A percentile compares a stretch with the other conserved stretches of the same genome.
These are phyloP conservation scores for Argyra leucocephala DNA, from an alignment of 2,888 invertebrate species.

Conservation along the genomic window DNA sequence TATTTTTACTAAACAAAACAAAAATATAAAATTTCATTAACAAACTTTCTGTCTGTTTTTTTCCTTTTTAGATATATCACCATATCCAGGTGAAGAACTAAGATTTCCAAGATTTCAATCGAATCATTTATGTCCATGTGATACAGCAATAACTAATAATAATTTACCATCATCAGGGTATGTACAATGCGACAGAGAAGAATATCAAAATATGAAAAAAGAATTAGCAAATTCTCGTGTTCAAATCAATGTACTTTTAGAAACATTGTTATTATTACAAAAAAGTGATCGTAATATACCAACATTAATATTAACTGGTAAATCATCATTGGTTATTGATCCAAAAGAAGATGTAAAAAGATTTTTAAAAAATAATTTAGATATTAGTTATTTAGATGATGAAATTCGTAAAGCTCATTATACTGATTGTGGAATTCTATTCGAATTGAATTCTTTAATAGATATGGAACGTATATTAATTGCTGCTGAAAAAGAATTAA, in stretches of 20 bases:
- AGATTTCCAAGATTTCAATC: background rate
- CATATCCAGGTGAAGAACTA: background rate
- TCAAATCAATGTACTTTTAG: background rate
- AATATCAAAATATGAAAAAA: background rate
- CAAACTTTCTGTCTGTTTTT: too few relatives aligned
- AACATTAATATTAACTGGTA: slow-evolving; percentile 9
- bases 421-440: slow-evolving; percentile 12
- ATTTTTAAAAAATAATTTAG: slow-evolving; percentile 14
- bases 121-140: background rate
- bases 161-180: background rate
- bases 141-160: background rate
- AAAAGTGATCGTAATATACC: background rate
- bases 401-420: slow-evolving; percentile 11
- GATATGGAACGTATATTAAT: slow-evolving; percentile 14
- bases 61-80: background rate
- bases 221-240: background rate
- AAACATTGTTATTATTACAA: background rate
- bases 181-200: background rate
- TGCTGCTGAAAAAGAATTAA: background rate
- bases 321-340: background rate
- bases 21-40: too few relatives aligned
- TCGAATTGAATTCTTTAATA: slow-evolving; percentile 12
- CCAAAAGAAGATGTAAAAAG: background rate
- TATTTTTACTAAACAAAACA: too few relatives aligned
- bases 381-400: slow-evolving; percentile 13